phyloP scores from a whole-genome alignment of 2,888 invertebrate genomes.

The Glaucopsyche alexis region DNA sequence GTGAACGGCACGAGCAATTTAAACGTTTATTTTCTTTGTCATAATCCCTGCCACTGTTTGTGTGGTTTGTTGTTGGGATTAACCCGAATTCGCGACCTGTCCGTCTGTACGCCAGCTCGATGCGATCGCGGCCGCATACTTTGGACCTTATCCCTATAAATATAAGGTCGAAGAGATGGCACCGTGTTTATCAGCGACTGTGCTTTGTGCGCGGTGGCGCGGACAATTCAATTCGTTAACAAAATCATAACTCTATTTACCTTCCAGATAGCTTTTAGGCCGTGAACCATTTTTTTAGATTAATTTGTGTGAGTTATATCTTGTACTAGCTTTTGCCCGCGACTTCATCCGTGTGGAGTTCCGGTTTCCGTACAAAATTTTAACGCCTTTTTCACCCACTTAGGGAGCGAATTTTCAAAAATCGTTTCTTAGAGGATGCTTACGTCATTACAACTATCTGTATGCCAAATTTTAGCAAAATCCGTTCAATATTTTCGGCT shows the following conservation, averaged over 20 bases:
- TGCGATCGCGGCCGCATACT: background rate
- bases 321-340: too few relatives aligned
- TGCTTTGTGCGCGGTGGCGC: background rate
- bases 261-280: background rate
- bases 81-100: slow-evolving; percentile 12
- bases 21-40: slow-evolving; percentile 15
- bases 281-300: background rate
- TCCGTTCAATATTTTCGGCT: too few relatives aligned
- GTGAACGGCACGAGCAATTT: background rate
- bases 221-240: background rate
- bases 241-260: slow-evolving; percentile 11
- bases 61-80: background rate
- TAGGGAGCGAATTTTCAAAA: too few relatives aligned
- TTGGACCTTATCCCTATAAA: background rate
- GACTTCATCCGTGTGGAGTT: too few relatives aligned
- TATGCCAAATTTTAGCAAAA: too few relatives aligned
- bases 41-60: slow-evolving; percentile 8
- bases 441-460: too few relatives aligned
- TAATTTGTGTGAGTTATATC: too few relatives aligned
- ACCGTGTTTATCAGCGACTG: background rate
- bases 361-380: too few relatives aligned
- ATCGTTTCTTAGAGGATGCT: too few relatives aligned
- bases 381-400: too few relatives aligned
- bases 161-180: background rate
- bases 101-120: background rate